phyloP scores from a whole-genome alignment of 2,797 vertebrate species.

The Chromis chromis region DNA sequence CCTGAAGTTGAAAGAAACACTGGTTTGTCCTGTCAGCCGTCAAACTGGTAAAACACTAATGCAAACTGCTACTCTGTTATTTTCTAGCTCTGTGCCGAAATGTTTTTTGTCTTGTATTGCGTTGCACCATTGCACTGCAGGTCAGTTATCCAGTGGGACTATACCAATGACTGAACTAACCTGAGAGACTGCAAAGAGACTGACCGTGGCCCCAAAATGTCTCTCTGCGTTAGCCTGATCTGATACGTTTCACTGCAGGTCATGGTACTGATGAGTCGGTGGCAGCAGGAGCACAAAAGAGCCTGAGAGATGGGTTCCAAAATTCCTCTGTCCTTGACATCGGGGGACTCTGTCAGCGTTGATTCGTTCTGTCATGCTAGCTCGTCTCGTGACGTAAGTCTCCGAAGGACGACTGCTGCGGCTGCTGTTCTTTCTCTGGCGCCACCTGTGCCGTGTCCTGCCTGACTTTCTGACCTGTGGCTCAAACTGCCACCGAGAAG shows the following conservation, averaged over 20 bases:
- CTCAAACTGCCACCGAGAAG: conserved; percentile 35
- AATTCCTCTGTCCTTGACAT: conserved; percentile 54
- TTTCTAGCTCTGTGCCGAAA: conserved; percentile 31
- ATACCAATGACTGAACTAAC: conserved; percentile 36
- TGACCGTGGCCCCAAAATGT: conserved; percentile 60
- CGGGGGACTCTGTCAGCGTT: conserved; percentile 37
- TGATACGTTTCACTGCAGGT: conserved; percentile 54
- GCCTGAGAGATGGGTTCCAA: conserved; percentile 40
- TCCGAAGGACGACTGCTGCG: conserved; percentile 43
- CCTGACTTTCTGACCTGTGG: conserved; percentile 48
- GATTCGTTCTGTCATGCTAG: conserved; percentile 57
- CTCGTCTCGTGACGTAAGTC: conserved; percentile 43
- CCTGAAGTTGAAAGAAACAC: conserved; percentile 34
- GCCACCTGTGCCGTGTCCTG: conserved; percentile 46
- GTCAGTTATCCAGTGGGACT: conserved; percentile 35
- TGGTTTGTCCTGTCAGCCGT: conserved; percentile 40
- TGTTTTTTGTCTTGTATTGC: conserved; percentile 37
- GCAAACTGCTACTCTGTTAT: conserved; percentile 39
- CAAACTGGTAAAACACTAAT: conserved; percentile 36
- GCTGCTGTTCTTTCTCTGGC: conserved; percentile 55
- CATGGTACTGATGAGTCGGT: conserved; percentile 49
- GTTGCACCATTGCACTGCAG: conserved; percentile 13
- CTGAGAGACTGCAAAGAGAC: conserved; percentile 40
- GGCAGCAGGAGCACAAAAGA: conserved; percentile 42
- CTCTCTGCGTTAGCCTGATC: conserved; percentile 65